Evolutionary conservation across 2,113 vertebrate species (phyloP).

Genomic region (Desmodus rotundus): DNA sequence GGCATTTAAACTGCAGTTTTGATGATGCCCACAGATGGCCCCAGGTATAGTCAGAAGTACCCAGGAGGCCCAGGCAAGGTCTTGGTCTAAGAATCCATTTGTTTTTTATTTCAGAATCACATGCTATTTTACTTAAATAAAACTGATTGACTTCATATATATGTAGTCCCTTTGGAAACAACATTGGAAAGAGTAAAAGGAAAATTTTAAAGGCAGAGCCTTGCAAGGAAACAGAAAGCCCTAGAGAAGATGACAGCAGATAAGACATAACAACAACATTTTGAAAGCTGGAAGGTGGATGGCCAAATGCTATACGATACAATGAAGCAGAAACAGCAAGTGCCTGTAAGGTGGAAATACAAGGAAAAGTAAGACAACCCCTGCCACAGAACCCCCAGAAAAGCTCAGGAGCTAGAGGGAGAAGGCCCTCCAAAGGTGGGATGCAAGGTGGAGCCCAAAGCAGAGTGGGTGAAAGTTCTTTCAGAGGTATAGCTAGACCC

Average conservation of each 20-base stretch:
- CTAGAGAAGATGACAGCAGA: background rate
- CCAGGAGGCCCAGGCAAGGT: background rate
- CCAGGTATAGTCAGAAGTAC: conserved; percentile 19
- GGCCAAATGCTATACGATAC: background rate
- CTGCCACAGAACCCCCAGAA: background rate
- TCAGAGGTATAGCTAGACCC: background rate
- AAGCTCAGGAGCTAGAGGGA: background rate
- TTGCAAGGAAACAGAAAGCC: background rate
- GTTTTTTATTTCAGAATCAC: background rate
- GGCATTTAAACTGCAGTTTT: background rate
- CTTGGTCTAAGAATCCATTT: conserved; percentile 11
- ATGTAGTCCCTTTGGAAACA: background rate
- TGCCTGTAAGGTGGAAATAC: background rate
- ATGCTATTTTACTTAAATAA: background rate
- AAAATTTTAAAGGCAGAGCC: background rate
- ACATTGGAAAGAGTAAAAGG: background rate
- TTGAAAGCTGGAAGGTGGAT: background rate
- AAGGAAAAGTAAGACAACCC: background rate
- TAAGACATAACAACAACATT: background rate
- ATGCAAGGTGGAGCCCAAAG: background rate
- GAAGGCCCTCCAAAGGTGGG: background rate
- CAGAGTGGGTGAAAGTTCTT: background rate
- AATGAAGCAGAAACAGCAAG: background rate
- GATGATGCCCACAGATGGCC: background rate
- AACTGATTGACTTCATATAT: background rate